These are phyloP conservation scores for Dendronephthya gigantea DNA, from an alignment of 64 coral and sea anemone genomes.

Conservation along the genomic window DNA sequence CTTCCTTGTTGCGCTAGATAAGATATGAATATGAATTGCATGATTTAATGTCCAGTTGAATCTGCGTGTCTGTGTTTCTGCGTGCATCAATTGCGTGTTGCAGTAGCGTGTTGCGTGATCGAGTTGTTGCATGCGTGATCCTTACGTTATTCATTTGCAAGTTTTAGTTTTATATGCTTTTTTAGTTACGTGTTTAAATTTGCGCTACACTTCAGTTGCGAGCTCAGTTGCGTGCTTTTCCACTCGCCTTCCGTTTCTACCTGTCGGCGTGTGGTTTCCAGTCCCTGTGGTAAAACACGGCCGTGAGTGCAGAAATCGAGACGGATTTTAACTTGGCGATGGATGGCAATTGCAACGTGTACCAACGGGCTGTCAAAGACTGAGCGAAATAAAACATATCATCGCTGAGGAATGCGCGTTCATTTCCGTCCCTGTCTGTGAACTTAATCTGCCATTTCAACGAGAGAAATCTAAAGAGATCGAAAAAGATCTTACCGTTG, in stretches of 20 bases:
- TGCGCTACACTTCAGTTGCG: no score
- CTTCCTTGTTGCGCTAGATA: constrained; percentile 62
- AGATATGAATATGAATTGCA: not conserved
- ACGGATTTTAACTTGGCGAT: constrained; percentile 43
- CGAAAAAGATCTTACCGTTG: no score
- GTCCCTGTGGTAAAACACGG: constrained; percentile 69
- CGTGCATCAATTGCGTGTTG: no score
- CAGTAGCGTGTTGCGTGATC: no score
- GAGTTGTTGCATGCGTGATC: no score
- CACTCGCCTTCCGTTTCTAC: not conserved
- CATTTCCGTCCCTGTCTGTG: constrained; percentile 55
- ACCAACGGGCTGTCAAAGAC: constrained; percentile 62
- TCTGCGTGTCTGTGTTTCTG: no score
- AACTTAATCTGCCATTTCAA: constrained; percentile 68
- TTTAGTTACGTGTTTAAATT: no score
- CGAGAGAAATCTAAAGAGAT: constrained; percentile 29
- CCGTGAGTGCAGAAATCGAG: constrained; percentile 55
- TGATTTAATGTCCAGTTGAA: no score
- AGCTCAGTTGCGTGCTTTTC: not conserved
- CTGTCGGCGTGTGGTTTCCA: constrained; percentile 76
- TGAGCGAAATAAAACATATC: constrained; percentile 45
- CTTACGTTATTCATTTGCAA: no score
- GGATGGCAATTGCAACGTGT: constrained; percentile 53
- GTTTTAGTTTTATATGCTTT: no score
- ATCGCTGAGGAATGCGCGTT: constrained; percentile 42